Base-by-base conservation (phyloP, 1,140 invertebrate species). In the Aphelenchoides avenae region DNA sequence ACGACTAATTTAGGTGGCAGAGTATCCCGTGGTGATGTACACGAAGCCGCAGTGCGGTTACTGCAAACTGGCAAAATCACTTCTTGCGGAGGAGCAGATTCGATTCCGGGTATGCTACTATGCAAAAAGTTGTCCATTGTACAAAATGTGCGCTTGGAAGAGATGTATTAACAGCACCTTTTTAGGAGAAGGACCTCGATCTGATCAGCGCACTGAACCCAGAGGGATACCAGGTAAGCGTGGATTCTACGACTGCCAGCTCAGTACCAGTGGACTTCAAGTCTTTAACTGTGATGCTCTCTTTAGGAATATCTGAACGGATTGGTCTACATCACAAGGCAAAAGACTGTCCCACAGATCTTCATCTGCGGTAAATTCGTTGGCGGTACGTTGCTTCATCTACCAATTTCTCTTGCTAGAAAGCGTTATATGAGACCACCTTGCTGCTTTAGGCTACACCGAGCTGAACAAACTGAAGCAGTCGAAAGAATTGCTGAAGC, bases 291-390 rank as follows among this genome's bases (percentile, higher is more conserved):
- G 26, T 37, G 7, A 5, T 27, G 54, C 11, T 13, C 2, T 52
- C 5, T 49, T 43, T 46, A 70, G 66, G 24, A 40, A 1, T 71
- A 67, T 9, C 39, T 68, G 3, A 67, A 62, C 34, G 63, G 61
- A 4, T 39, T 68, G 5, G 50, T 67, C 33, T 54, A 65, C 33
- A 33, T 62, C 18, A 70, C 66, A 24, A 52, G 52, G 40, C 33
- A 50, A 30, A 54, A 26, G 11, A 48, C 57, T 13, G 69, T 68
- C 4, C 66, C 66, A 15, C 66, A 68, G 48, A 66, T 68, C 18
- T 68, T 68, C 39, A 71, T 68, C 52, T 68, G 66, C 31, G 51
- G 51, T 15, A 40, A 68, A 15, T 68, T 68, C 34, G 64, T 68
- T 36, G 66, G 66, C 26, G 66, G 64, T 66, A 15, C 22, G 31